phyloP scores from a whole-genome alignment of 2,888 invertebrate species.

The Hirtodrosophila trivittata region DNA sequence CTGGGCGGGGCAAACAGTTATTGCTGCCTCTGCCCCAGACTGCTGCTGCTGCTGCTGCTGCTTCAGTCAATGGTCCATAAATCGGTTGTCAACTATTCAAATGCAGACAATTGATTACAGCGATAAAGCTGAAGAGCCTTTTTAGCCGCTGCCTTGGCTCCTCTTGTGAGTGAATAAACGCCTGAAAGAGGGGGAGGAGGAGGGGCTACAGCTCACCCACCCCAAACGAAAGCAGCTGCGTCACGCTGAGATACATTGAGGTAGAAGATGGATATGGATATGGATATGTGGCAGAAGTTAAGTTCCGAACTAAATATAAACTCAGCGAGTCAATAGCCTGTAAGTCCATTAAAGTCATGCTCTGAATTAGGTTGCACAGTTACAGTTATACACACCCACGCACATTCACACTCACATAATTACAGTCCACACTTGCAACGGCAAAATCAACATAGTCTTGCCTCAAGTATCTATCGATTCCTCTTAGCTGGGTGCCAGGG shows the following conservation, averaged over 20 bases:
- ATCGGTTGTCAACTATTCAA: slow-evolving; percentile 81
- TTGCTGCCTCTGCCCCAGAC: slow-evolving; percentile 7
- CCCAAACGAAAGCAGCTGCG: slow-evolving; percentile 72
- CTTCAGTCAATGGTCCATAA: slow-evolving; percentile 76
- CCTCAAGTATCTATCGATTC: slow-evolving; percentile 61
- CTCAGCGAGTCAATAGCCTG: slow-evolving; percentile 69
- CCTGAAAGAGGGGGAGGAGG: no score
- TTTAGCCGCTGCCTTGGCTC: slow-evolving; percentile 32
- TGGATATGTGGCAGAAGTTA: slow-evolving; percentile 16
- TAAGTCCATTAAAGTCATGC: slow-evolving; percentile 70
- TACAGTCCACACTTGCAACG: slow-evolving; percentile 55
- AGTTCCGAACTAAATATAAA: slow-evolving; percentile 40
- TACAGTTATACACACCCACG: slow-evolving; percentile 17
- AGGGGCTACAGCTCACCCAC: no score
- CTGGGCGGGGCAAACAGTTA: slow-evolving; percentile 40
- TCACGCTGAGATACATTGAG: slow-evolving; percentile 40
- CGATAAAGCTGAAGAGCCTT: slow-evolving; percentile 77
- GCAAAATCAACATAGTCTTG: slow-evolving; percentile 61
- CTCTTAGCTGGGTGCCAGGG: slow-evolving; percentile 23
- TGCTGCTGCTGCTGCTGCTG: no score
- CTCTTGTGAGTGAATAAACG: slow-evolving; percentile 4
- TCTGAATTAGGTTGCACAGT: slow-evolving; percentile 67
- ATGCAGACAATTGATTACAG: slow-evolving; percentile 78
- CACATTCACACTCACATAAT: slow-evolving; percentile 38
- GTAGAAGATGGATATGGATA: slow-evolving; percentile 3